Evolutionary conservation across 1,140 invertebrate genomes (phyloP).

Genomic region (Papilio polytes): DNA sequence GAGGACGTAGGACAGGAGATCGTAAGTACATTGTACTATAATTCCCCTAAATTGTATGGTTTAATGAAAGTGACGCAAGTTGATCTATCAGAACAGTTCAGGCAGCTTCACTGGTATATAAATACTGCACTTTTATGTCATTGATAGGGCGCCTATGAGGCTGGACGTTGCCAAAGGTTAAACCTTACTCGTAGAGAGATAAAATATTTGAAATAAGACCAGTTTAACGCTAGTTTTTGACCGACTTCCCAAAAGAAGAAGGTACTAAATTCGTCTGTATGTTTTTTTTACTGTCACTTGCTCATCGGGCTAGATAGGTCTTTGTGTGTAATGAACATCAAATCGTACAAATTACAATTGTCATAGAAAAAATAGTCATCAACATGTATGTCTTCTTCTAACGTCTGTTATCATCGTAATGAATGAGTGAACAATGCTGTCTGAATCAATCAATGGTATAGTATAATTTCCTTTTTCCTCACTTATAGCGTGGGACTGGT

Average conservation of each 20-base stretch:
- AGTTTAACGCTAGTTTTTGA: no score
- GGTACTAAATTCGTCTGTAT: no score
- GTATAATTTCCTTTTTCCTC: not conserved
- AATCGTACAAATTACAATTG: no score
- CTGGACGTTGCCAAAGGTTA: no score
- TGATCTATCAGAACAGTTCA: not conserved
- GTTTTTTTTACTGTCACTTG: no score
- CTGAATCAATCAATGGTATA: not conserved
- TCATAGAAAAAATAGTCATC: not conserved
- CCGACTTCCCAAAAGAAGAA: no score
- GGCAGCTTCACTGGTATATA: not conserved
- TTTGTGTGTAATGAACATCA: no score
- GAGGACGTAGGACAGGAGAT: slow-evolving; percentile 63
- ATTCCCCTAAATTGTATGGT: not conserved
- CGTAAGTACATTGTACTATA: slow-evolving; percentile 54
- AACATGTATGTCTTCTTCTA: not conserved
- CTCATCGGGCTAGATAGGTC: no score
- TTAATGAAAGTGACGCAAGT: not conserved
- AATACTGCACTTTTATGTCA: no score
- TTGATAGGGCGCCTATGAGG: no score
- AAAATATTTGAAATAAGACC: no score
- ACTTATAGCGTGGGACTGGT: not conserved
- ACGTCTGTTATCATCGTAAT: not conserved
- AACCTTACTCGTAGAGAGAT: no score
- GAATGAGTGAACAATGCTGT: not conserved